Evolutionary conservation across 2,888 invertebrate species (phyloP).

Genomic region (Leptopilina syphax): DNA sequence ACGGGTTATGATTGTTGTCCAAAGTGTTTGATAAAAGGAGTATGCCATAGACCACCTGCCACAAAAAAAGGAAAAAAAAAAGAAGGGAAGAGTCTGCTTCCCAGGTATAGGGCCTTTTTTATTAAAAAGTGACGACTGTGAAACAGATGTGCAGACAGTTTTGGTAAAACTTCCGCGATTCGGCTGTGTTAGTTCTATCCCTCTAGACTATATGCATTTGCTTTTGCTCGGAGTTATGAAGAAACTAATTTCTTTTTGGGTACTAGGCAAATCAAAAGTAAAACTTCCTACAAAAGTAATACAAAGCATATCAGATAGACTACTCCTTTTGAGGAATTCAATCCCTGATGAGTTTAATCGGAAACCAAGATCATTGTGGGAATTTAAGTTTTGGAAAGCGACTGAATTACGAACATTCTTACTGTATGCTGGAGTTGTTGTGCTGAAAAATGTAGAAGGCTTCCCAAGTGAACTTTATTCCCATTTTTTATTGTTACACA

Average conservation of each 20-base stretch:
- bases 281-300: too few species aligned
- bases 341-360: neutral
- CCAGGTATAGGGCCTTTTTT: too few species aligned
- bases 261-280: too few species aligned
- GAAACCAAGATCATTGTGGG: neutral
- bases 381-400: neutral
- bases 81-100: too few species aligned
- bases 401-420: neutral
- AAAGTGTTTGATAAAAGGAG: neutral
- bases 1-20: neutral
- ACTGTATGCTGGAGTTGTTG: neutral
- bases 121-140: too few species aligned
- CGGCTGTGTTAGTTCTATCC: too few species aligned
- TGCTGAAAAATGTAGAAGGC: neutral
- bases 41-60: neutral
- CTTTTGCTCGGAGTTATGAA: too few species aligned
- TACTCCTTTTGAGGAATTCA: neutral
- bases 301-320: neutral
- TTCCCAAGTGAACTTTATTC: neutral
- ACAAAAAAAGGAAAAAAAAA: neutral
- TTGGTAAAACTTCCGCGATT: too few species aligned
- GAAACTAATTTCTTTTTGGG: too few species aligned
- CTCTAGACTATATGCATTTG: too few species aligned
- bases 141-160: too few species aligned
- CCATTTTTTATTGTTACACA: conserved; percentile 1